Base-by-base conservation (phyloP, 2,113 vertebrate genomes). In the Podarcis raffonei region DNA sequence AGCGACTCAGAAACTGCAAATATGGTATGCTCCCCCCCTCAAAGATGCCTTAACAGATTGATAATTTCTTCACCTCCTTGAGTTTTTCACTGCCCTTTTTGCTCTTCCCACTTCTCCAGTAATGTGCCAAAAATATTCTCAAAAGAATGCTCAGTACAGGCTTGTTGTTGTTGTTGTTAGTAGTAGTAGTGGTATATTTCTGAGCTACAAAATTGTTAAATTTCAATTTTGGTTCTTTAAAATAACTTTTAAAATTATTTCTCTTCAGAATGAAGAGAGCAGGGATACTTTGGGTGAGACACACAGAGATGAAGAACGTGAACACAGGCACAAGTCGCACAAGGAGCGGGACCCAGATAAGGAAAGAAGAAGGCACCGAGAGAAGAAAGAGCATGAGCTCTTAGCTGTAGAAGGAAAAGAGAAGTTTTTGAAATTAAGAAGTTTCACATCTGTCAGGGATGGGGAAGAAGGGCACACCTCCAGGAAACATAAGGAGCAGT, bases 321-420 rank as follows among this genome's bases (percentile, higher is more conserved):
- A 94, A 82, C 81, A 0, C n/a, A 89, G 82, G 1, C 91, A 84
- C n/a, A 92, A 35, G 42, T 94, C 88, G n/a, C 88, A 93, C 71
- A 95, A 87, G 78, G 94, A 96, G 9, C 42, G 89, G 48, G 94
- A 94, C 4, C 0, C 92, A 15, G 89, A 90, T 48, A 94, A 89
- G 74, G 95, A 97, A 59, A 65, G 85, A 30, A 96, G 86, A 90
- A 94, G 87, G 81, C 92, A 91, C 6, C 91, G 32, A 83, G 96
- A 96, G 11, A 96, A 86, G 89, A 93, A 94, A 74, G 96, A 96
- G 57, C 89, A 77, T 25, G 87, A 80, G 30, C n/a, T 78, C 82
- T 89, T 74, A 69, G 2, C 74, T 42, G 81, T 71, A 13, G 91
- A 95, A 37, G 95, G 84, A 87, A 95, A 92, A 77, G 95, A 96